These are phyloP conservation scores for Chelon auratus DNA, from an alignment of 2,797 vertebrate genomes.

Conservation along the genomic window DNA sequence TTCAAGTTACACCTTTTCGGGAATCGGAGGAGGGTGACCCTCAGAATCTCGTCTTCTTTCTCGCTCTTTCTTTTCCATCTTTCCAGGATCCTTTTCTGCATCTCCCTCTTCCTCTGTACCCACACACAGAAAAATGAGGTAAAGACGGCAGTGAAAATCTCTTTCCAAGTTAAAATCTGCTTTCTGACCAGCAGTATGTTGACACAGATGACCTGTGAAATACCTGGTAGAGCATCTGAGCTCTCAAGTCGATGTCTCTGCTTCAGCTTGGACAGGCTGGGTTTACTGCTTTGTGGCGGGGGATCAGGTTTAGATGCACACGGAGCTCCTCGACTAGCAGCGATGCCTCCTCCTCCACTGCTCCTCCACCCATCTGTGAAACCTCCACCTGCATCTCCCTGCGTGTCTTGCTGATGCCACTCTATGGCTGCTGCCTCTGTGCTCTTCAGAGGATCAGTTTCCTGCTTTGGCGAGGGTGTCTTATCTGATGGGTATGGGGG, in stretches of 20 bases:
- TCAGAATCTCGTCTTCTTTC: constrained; percentile 77
- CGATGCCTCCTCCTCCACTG: constrained; percentile 48
- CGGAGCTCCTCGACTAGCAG: constrained; percentile 37
- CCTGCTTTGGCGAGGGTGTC: constrained; percentile 80
- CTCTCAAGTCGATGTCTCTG: constrained; percentile 82
- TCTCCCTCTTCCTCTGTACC: constrained; percentile 79
- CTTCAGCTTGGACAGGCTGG: constrained; percentile 82
- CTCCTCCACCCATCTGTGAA: constrained; percentile 72
- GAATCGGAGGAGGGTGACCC: constrained; percentile 81
- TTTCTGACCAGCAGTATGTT: background rate
- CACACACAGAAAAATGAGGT: constrained; percentile 25
- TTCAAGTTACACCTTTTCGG: constrained; percentile 77
- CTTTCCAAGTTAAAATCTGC: constrained; percentile 1
- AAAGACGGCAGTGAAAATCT: background rate
- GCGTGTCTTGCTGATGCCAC: constrained; percentile 62
- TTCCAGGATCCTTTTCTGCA: constrained; percentile 65
- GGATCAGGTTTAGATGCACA: constrained; percentile 81
- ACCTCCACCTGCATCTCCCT: constrained; percentile 49
- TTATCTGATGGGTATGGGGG: constrained; percentile 80
- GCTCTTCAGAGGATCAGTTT: constrained; percentile 59
- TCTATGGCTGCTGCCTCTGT: constrained; percentile 52
- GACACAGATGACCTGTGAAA: background rate
- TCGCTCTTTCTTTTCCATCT: constrained; percentile 74
- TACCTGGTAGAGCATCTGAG: constrained; percentile 74
- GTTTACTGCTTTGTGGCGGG: constrained; percentile 86